Evolutionary conservation across 2,113 vertebrate genomes (phyloP), one percentile per base, ranked within the genome.

Genomic region (Nymphicus hollandicus): DNA sequence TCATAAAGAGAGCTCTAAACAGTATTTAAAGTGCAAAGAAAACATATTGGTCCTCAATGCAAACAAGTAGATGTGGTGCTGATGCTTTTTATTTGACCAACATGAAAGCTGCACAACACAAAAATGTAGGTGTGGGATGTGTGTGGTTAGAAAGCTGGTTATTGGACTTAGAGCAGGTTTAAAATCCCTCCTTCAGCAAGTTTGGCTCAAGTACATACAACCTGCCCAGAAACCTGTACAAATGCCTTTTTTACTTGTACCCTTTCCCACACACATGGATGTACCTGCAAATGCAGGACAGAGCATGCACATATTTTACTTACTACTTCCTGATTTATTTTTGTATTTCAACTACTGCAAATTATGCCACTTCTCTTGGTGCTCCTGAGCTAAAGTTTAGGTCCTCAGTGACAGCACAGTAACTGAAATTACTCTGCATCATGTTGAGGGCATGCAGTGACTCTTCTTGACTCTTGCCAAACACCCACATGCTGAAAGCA

Each of bases 1-100:
- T 95, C 97, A 96, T 97, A 97, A 97, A 97, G 92, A 94, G 81
- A 93, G 96, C 89, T 86, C 88, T 95, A 97, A 96, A 95, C 91
- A 93, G 89, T 95, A 76, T 89, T 97, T 94, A 96, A 96, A 96
- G 93, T 83, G 84, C 86, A 97, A 90, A 86, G 89, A 76, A 95
- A 94, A 88, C 64, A 94, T 64, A 73, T 69, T 96, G 89, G 93
- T 93, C 88, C 93, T 97, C 50, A 70, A 81, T 78, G 81, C 70
- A 95, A 95, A 77, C 81, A 93, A 94, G 63, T 82, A 83, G 91
- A 64, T 74, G 70, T 90, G 63, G 81, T 73, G 49, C 64, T 89
- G 61, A 93, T 93, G 86, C 84, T 90, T 95, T 97, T 93, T 92
- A 80, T 90, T 91, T 85, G 81, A 74, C 77, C 91, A 93, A 83